A percentile compares a stretch with the other conserved stretches of the same genome.
Conservation (phyloP, 2,797 vertebrate genomes). For the Falco naumanni region DNA sequence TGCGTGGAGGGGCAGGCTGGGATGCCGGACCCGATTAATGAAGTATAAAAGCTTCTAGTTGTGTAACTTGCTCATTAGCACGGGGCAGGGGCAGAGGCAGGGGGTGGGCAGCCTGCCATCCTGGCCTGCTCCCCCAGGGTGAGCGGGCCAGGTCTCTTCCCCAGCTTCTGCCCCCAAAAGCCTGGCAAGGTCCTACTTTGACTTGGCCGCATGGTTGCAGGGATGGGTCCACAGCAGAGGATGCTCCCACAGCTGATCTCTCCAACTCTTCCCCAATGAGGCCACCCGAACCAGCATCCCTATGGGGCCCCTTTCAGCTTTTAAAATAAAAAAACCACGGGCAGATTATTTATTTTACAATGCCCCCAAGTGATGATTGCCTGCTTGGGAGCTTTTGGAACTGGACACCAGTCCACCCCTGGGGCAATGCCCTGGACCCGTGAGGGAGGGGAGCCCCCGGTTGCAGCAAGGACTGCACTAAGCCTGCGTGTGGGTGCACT, state of each 20-base stretch:
- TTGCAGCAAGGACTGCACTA: background rate
- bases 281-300: background rate
- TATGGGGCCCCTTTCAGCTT: background rate
- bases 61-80: conserved; percentile 71
- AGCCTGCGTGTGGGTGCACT: accelerated
- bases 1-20: background rate
- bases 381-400: background rate
- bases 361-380: background rate
- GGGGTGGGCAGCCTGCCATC: conserved; percentile 32
- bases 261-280: background rate
- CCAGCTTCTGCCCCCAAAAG: background rate
- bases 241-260: background rate
- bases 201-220: accelerated
- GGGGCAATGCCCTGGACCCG: background rate
- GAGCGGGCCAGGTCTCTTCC: background rate
- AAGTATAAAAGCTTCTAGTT: conserved; percentile 76
- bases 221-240: background rate
- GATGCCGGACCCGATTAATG: conserved; percentile 50
- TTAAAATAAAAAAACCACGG: accelerated
- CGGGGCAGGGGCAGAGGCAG: conserved; percentile 52
- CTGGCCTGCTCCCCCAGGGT: accelerated
- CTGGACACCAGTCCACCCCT: background rate
- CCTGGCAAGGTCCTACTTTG: background rate
- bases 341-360: background rate
- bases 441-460: accelerated